A percentile compares a stretch with the other conserved stretches of the same genome.
Evolutionary conservation across 1,140 invertebrate genomes (phyloP).

Genomic region (Papilio aristodemus): DNA sequence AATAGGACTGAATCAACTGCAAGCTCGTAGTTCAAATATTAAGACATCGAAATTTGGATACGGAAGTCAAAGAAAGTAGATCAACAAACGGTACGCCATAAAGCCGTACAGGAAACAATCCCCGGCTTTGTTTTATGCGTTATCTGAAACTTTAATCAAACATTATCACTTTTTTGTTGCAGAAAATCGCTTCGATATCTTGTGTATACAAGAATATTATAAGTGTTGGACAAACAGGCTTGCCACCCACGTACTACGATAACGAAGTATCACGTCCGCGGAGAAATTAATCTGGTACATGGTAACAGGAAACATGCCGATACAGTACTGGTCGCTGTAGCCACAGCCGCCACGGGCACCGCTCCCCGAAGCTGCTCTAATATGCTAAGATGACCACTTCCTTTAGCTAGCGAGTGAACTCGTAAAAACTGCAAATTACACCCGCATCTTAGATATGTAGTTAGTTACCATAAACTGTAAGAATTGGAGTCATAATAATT

Average conservation of each 20-base stretch:
- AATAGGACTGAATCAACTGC: background rate
- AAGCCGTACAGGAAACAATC: constrained; percentile 9
- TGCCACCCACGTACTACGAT: constrained; percentile 67
- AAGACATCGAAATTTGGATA: background rate
- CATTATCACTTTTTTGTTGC: constrained; percentile 67
- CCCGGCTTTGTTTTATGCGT: constrained; percentile 35
- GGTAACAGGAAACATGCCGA: constrained; percentile 69
- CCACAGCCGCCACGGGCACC: constrained; percentile 43
- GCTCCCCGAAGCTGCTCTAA: constrained; percentile 38
- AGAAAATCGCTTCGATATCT: constrained; percentile 74
- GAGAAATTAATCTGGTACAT: constrained; percentile 74
- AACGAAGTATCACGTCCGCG: constrained; percentile 66
- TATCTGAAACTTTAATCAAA: constrained; percentile 51
- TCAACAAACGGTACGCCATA: constrained; percentile 28
- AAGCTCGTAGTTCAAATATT: background rate
- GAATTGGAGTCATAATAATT: constrained; percentile 13
- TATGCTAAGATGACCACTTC: constrained; percentile 58
- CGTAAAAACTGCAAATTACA: constrained; percentile 13
- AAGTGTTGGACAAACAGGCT: constrained; percentile 68
- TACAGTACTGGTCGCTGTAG: constrained; percentile 54
- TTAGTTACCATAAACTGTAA: constrained; percentile 12
- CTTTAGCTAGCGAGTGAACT: constrained; percentile 31
- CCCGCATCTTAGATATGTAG: constrained; percentile 29
- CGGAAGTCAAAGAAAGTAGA: constrained; percentile 24
- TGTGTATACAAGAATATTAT: constrained; percentile 75